Evolutionary conservation across 2,888 invertebrate species (phyloP).

Genomic region (Invenusta paracnida): DNA sequence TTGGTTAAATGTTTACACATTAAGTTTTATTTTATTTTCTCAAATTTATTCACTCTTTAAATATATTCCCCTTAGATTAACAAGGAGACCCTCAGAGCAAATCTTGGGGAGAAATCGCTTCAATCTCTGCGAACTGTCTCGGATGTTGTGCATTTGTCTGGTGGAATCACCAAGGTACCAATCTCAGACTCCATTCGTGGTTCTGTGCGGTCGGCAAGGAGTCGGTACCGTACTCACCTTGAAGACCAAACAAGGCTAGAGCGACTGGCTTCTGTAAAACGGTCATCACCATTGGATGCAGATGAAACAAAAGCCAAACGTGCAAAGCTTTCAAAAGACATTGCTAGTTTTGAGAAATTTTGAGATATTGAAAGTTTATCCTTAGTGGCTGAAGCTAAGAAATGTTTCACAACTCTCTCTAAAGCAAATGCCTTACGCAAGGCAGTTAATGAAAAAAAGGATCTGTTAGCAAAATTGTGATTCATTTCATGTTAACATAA

Average conservation of each 20-base stretch:
- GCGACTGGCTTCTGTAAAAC: background rate
- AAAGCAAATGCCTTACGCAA: background rate
- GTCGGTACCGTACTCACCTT: background rate
- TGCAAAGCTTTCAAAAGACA: background rate
- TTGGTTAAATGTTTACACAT: background rate
- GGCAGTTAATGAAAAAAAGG: background rate
- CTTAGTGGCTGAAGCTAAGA: background rate
- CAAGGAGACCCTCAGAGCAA: constrained; percentile 16
- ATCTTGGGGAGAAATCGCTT: background rate
- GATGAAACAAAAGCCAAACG: background rate
- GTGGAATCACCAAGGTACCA: background rate
- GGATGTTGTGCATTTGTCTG: background rate
- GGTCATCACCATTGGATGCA: background rate
- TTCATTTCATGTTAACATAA: background rate
- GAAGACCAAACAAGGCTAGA: background rate
- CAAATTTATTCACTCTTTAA: background rate
- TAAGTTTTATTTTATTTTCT: background rate
- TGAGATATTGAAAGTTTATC: background rate
- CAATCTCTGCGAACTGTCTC: background rate
- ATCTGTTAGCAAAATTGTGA: background rate
- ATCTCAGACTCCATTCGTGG: background rate
- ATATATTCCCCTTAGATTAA: background rate
- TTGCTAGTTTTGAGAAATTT: background rate
- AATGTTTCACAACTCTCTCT: background rate
- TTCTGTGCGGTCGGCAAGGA: background rate